phyloP scores from a whole-genome alignment of 2,888 invertebrate genomes.

The Panzeria rudis region DNA sequence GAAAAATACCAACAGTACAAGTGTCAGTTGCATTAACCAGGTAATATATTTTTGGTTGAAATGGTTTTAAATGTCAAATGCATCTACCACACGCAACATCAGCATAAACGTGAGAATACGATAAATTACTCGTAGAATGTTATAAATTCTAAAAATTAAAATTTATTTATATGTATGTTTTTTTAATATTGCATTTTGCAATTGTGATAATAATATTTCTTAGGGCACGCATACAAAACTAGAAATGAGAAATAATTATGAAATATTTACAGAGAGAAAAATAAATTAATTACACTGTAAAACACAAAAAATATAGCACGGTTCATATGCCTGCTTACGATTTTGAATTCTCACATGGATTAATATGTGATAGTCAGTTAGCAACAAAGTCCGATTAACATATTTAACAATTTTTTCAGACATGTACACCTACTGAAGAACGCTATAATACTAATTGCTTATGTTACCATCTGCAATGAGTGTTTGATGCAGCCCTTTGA shows the following conservation, averaged over 20 bases:
- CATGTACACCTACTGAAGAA: too few species aligned
- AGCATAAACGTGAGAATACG: neutral
- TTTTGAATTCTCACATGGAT: too few species aligned
- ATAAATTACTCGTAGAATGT: neutral
- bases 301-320: too few species aligned
- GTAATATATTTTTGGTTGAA: constrained; percentile 39
- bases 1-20: constrained; percentile 26
- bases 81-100: constrained; percentile 44
- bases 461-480: too few species aligned
- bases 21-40: constrained; percentile 47
- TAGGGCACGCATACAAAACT: neutral
- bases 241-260: neutral
- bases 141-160: constrained; percentile 1
- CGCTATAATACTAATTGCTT: too few species aligned
- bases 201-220: constrained; percentile 12
- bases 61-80: constrained; percentile 60
- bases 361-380: too few species aligned
- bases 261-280: neutral
- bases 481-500: too few species aligned
- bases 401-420: too few species aligned
- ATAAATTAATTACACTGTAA: too few species aligned
- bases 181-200: neutral
- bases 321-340: too few species aligned
- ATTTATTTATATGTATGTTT: constrained; percentile 19
- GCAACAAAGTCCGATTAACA: too few species aligned